Conservation (phyloP, 2,797 vertebrate species). For the Lemur catta region DNA sequence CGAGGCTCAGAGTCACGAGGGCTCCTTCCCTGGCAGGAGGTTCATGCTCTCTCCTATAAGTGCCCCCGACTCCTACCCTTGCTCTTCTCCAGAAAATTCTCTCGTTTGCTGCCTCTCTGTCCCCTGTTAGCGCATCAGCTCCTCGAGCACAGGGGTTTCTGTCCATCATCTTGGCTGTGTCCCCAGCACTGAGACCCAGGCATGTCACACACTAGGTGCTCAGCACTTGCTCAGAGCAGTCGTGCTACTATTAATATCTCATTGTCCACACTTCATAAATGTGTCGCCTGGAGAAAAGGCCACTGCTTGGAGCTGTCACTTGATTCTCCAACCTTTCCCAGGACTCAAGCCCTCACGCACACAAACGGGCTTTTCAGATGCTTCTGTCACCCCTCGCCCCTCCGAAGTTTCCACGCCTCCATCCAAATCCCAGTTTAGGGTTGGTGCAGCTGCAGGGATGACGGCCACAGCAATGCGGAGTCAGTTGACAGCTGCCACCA, state of each 20-base stretch:
- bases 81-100: neutral
- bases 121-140: neutral
- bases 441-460: neutral
- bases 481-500: neutral
- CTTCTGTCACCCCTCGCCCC: neutral
- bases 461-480: neutral
- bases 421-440: neutral
- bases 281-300: neutral
- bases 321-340: neutral
- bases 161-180: neutral
- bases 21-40: neutral
- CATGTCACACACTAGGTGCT: neutral
- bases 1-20: neutral
- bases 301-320: neutral
- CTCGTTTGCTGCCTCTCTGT: neutral
- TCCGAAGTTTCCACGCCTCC: neutral
- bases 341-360: neutral
- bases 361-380: neutral
- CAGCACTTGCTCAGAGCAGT: neutral
- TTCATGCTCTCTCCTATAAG: neutral
- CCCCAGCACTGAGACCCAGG: neutral
- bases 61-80: neutral
- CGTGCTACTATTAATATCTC: neutral
- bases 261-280: accelerated
- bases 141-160: accelerated